Conservation (phyloP, 2,113 vertebrate genomes). For the Paracanthobrama guichenoti region DNA sequence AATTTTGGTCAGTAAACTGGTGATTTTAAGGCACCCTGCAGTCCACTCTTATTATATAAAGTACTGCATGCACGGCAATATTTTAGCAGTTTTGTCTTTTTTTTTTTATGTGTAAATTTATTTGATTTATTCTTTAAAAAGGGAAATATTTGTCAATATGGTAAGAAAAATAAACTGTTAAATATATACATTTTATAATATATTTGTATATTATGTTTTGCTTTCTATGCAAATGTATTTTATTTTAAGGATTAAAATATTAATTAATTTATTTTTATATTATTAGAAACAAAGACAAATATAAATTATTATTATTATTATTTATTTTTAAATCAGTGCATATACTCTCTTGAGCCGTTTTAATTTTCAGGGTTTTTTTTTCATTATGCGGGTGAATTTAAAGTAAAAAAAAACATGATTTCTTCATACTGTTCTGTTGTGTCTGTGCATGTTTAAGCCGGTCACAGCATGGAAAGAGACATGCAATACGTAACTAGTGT, state of each 20-base stretch:
- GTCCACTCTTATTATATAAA: background rate
- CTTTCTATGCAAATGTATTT: background rate
- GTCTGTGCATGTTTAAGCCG: background rate
- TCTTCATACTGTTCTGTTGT: background rate
- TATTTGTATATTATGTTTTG: background rate
- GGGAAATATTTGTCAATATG: no score
- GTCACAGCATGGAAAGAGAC: background rate
- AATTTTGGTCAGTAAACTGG: conserved; percentile 15
- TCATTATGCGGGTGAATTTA: background rate
- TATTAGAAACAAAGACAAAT: background rate
- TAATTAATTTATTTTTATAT: background rate
- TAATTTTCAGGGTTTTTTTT: no score
- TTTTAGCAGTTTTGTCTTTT: background rate
- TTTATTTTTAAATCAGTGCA: background rate
- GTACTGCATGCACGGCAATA: background rate
- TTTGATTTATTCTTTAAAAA: background rate
- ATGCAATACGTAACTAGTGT: background rate
- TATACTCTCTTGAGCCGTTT: background rate
- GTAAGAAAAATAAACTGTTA: no score
- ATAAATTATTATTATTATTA: background rate
- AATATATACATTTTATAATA: background rate
- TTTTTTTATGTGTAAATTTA: background rate
- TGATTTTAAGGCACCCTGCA: background rate
- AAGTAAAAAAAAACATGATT: background rate
- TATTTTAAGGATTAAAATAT: background rate